Base-by-base conservation (phyloP, 2,888 invertebrate species). In the Drosophila koepferae region DNA sequence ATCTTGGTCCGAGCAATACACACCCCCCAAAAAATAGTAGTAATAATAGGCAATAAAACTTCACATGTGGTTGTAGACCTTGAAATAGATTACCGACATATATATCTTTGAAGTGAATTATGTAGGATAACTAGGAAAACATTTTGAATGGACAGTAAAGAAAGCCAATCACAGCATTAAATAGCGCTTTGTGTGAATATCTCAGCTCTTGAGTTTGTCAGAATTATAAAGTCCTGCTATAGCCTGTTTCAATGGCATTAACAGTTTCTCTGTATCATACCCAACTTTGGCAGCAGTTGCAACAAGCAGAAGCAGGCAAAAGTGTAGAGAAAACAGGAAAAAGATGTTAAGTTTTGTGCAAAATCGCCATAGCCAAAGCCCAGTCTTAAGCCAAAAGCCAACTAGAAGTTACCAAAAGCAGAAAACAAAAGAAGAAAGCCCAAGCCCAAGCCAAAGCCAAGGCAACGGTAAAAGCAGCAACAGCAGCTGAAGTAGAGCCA, bases 301-400 rank as follows among this genome's bases (percentile, higher is more conserved):
- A 59, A n/a, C 9, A 53, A n/a, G 12, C 60, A 18, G 31, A 36
- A 36, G 31, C 18, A 31, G 20, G 18, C 16, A 23, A 20, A 28
- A 63, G 43, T 41, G 43, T 43, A 53, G 16, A 20, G 41, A 44
- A 23, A 74, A 43, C n/a, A 74, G 71, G 51, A 64, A 64, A 31
- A 75, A 67, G 18, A 64, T 75, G 64, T 64, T 72, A 78, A 81
- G 78, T 73, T 73, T 80, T 78, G 82, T 76, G 72, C 54, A 81
- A 81, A 81, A 81, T 72, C 77, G 74, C 65, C 68, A 68, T 74
- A 64, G 83, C 86, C 74, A 78, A 86, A 88, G 84, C 87, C 89
- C 76, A 74, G 85, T 79, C 85, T 87, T 89, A 89, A 89, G 90
- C 87, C 86, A 77, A 79, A 81, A 82, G 75, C 82, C 86, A 81